Evolutionary conservation across 2,888 invertebrate genomes (phyloP).

Genomic region (Andrena trimmerana): DNA sequence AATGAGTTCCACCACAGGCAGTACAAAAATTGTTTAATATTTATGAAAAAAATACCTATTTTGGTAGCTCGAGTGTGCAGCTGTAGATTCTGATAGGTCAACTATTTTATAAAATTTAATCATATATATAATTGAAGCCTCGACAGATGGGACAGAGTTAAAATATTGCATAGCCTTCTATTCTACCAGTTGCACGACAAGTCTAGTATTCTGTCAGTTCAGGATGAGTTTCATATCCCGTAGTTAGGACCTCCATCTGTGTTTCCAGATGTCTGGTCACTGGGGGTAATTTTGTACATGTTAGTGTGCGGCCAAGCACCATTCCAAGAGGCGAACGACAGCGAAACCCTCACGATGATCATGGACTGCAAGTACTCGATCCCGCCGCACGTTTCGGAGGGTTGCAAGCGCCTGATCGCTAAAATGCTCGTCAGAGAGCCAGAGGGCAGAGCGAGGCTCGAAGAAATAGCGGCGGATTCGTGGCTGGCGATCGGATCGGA

Average conservation of each 20-base stretch:
- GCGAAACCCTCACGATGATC: slow-evolving; percentile 99
- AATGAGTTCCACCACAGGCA: no score
- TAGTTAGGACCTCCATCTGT: background rate
- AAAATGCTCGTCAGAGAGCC: slow-evolving; percentile 98
- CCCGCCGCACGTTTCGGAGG: slow-evolving; percentile 94
- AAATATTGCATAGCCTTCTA: no score
- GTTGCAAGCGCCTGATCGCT: slow-evolving; percentile 95
- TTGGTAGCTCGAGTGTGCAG: no score
- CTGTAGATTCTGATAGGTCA: no score
- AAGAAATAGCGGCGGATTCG: slow-evolving; percentile 94
- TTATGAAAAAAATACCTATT: no score
- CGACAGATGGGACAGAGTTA: no score
- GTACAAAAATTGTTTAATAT: no score
- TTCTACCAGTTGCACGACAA: no score
- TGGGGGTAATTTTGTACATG: slow-evolving; percentile 99
- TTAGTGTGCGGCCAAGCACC: slow-evolving; percentile 98
- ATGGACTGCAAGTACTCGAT: slow-evolving; percentile 99
- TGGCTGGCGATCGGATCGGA: slow-evolving; percentile 90
- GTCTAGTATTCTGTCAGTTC: no score
- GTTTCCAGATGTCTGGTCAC: slow-evolving; percentile 96
- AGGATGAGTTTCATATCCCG: background rate
- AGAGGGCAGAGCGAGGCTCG: slow-evolving; percentile 94
- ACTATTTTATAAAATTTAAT: no score
- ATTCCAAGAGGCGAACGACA: slow-evolving; percentile 99
- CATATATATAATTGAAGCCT: no score